Evolutionary conservation across 2,888 invertebrate species (phyloP).

Genomic region (Tinea pellionella): DNA sequence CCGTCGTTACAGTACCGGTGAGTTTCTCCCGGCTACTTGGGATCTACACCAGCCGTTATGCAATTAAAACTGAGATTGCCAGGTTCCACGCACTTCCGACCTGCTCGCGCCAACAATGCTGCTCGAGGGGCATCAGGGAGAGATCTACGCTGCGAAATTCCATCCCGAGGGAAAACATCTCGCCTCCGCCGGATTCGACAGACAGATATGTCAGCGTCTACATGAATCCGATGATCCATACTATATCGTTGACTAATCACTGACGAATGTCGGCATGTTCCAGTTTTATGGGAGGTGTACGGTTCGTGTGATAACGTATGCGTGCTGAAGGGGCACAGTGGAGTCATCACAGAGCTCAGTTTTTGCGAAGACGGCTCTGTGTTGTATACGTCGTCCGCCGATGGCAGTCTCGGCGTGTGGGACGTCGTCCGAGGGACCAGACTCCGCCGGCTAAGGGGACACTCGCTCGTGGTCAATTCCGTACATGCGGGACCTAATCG

Average conservation of each 20-base stretch:
- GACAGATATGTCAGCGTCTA: conserved; percentile 86
- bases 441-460: conserved; percentile 90
- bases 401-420: conserved; percentile 95
- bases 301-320: conserved; percentile 98
- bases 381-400: conserved; percentile 92
- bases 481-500: conserved; percentile 72
- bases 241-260: background rate
- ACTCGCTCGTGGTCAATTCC: conserved; percentile 80
- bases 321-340: conserved; percentile 93
- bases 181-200: conserved; percentile 94
- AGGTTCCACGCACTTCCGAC: conserved; percentile 85
- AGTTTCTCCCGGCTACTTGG: conserved; percentile 27
- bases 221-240: background rate
- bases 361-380: conserved; percentile 87
- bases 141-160: conserved; percentile 92
- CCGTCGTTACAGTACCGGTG: conserved; percentile 78
- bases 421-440: conserved; percentile 90
- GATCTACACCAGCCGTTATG: background rate
- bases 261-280: conserved; percentile 23
- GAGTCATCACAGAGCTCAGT: conserved; percentile 93
- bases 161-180: conserved; percentile 96
- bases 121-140: conserved; percentile 96
- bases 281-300: conserved; percentile 95
- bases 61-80: conserved; percentile 23
- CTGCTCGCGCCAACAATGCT: conserved; percentile 95